Base-by-base conservation (phyloP, 2,888 invertebrate genomes). In the Neelides folsomi region DNA sequence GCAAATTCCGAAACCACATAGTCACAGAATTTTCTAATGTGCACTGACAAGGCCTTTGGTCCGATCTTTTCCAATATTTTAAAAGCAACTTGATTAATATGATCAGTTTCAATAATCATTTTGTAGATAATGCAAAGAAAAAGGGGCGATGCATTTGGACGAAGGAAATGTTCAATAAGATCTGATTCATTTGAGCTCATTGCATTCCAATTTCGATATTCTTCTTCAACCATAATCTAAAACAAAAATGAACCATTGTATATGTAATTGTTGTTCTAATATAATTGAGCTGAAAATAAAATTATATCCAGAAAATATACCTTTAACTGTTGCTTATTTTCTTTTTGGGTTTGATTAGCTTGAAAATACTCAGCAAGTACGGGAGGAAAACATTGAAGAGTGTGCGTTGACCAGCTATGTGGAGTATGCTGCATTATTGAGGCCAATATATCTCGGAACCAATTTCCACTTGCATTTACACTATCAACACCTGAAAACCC, bases 111-210 rank as follows among this genome's bases (percentile, higher is more conserved):
- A 66, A 93, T 81, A 37, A 64, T 55, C 81, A 92, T 92, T 72
- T 94, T 94, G 83, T 92, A 95, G 2, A 95, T 73, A 20, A 95
- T 76, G 68, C 94, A 95, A 1, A 94, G 75, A 69, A 95, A 95
- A 16, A 94, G 72, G 0, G 86, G 83, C 36, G 90, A 89, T 2
- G 90, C 88, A 39, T 87, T 87, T n/a, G 87, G 85, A 15, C 88
- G 85, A 1, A 92, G 89, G 69, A 95, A 95, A 70, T 95, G 94
- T 1, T 89, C 83, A 66, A 95, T 88, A 39, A 93, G 88, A 68
- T 94, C 94, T 69, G 89, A 90, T 69, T 95, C 94, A 70, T 92
- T 94, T 15, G 56, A 50, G 41, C 84, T 88, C 93, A 95, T 94
- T 1, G 89, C 87, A 41, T 84, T 86, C 93, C 93, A 94, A 69